A percentile compares a stretch with the other conserved stretches of the same genome.
Conservation (phyloP, 2,113 vertebrate species). For the Grammomys surdaster region DNA sequence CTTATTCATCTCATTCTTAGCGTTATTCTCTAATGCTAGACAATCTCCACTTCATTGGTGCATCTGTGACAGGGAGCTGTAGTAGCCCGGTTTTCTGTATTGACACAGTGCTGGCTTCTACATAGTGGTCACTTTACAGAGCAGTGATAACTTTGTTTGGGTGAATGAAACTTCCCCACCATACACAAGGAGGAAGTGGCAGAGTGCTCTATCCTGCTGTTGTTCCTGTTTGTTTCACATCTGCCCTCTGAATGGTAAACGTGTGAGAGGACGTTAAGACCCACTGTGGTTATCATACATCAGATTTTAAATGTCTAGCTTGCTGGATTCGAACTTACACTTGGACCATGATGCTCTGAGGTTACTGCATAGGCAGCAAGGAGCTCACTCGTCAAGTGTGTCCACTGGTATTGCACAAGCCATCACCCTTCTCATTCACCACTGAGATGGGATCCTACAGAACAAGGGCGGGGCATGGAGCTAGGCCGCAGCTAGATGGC, state of each 20-base stretch:
- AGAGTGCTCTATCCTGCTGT: not conserved
- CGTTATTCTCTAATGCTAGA: not conserved
- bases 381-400: not conserved
- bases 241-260: not conserved
- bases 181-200: not conserved
- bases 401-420: not conserved
- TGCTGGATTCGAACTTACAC: not conserved
- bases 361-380: not conserved
- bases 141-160: not conserved
- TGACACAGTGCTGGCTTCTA: not conserved
- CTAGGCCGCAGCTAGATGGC: not conserved
- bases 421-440: not conserved
- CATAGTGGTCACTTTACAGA: not conserved
- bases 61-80: not conserved
- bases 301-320: constrained; percentile 4
- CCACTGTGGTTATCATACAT: not conserved
- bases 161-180: not conserved
- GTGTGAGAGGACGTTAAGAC: not conserved
- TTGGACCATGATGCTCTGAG: not conserved
- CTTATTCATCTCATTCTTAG: too few relatives aligned
- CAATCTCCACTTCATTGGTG: not conserved
- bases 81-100: not conserved
- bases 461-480: not conserved
- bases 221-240: not conserved
- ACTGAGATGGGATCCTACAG: not conserved